Base-by-base conservation (phyloP, 2,888 invertebrate species). In the Lochmaea capreae region DNA sequence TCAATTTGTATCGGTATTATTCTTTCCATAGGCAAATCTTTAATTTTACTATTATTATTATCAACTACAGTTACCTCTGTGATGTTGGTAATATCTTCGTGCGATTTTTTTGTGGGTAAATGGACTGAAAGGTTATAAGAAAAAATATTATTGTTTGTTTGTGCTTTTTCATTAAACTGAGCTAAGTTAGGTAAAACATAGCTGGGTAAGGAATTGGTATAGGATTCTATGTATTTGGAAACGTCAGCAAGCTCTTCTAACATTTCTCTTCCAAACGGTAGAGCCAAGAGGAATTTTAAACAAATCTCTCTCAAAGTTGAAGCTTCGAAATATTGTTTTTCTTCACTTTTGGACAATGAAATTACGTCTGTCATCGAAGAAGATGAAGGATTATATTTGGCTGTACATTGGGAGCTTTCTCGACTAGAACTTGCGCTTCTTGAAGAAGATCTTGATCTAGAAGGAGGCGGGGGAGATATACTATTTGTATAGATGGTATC, bases 241-340 rank as follows among this genome's bases (percentile, higher is more conserved):
- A 93, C 91, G 54, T 88, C 89, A 42, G 93, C 93, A 58, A 93
- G 83, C 85, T 93, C 93, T 86, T 92, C 91, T 75, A 93, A 86
- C 78, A 94, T 89, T 82, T 91, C 91, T 26, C 89, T 87, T 65
- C 94, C 94, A 83, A 90, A 93, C 4, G 94, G 94, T 84, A 93
- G 88, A 8, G 90, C 89, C 18, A 92, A 88, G 11, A 95, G 89
- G 78, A 88, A 91, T 79, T 89, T 89, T 54, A 94, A 88, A 84
- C 93, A 93, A 49, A 93, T 85, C 79, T 93, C 91, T 80, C 90
- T 90, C 71, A 95, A 85, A 43, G 90, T 81, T 33, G 75, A 49
- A 2, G 84, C 83, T 62, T 83, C 76, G 43, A 62, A 76, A 3
- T 76, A 77, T 61, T 76, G 80, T 6, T 63, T 22, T 14, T 71